Conservation (phyloP, 2,888 invertebrate genomes). For the Quadroppia sp. region DNA sequence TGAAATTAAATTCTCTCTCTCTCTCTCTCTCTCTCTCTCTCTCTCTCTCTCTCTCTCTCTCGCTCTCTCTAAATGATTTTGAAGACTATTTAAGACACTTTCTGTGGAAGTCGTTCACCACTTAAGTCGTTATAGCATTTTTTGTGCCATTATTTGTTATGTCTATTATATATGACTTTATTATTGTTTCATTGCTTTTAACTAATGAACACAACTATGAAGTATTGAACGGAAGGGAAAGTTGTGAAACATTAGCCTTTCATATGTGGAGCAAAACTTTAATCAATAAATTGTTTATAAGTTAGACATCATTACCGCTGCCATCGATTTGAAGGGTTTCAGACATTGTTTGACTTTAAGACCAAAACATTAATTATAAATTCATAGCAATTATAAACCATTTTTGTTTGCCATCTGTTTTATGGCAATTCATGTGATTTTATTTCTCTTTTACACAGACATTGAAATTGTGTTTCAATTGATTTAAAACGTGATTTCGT, state of each 20-base stretch:
- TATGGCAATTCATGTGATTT: too few relatives aligned
- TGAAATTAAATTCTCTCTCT: too few relatives aligned
- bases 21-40: too few relatives aligned
- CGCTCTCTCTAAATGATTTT: too few relatives aligned
- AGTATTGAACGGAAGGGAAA: background rate
- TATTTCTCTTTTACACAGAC: background rate
- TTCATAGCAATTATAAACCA: background rate
- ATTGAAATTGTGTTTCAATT: background rate
- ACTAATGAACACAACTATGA: constrained; percentile 12
- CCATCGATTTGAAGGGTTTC: background rate
- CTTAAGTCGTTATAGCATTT: too few relatives aligned
- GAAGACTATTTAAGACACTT: too few relatives aligned
- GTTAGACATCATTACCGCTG: background rate
- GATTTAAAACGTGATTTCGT: constrained; percentile 9
- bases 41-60: too few relatives aligned
- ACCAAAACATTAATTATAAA: background rate
- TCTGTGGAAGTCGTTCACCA: too few relatives aligned
- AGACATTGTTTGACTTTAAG: too few relatives aligned
- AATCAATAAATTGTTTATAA: constrained; percentile 9
- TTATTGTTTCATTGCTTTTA: constrained; percentile 4
- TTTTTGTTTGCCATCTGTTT: background rate
- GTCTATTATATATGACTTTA: too few relatives aligned
- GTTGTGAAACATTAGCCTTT: background rate
- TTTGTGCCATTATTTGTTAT: too few relatives aligned
- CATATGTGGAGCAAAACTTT: background rate